Base-by-base conservation (phyloP, 2,888 invertebrate genomes). In the Agriopis marginaria region DNA sequence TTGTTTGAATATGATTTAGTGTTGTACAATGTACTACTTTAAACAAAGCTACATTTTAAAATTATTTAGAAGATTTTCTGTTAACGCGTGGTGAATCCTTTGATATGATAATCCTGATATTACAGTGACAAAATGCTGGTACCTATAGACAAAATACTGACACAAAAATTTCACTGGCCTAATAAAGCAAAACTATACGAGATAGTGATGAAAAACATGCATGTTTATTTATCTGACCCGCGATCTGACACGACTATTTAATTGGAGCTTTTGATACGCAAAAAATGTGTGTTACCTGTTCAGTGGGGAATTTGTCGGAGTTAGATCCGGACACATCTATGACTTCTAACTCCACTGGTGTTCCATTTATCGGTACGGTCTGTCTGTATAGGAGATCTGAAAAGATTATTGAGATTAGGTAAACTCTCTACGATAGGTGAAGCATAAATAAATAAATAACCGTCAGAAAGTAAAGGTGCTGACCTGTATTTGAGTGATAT, bases 401-500 rank as follows among this genome's bases (percentile, higher is more conserved):
- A 95, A 95, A 81, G 44, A 59, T 66, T 55, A 70, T 58, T 12
- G 55, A 61, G 61, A 63, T 70, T 70, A 66, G 83, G 44, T 62
- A 79, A 73, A 79, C 51, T 71, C 44, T 67, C 50, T 70, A 69
- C 55, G 58, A 39, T 53, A 61, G 53, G 63, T 58, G 32, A 68
- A 62, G 64, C 51, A 9, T 32, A 54, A 51, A 40, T 54, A 54
- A 66, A 17, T 51, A 64, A 64, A 69, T 64, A 61, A 9, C 12
- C 9, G 44, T 60, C 68, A 51, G 45, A 55, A 32, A 45, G 47
- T 66, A 49, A 42, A 42, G 5, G 14, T 58, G 74, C 94, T 93
- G 87, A 97, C 97, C 97, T 94, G 97, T 97, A 83, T 97, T 97
- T 80, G 97, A 97, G 82, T 97, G 96, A 89, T 97, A 97, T 95